phyloP scores from a whole-genome alignment of 1,140 invertebrate genomes.

The Trissolcus basalis region DNA sequence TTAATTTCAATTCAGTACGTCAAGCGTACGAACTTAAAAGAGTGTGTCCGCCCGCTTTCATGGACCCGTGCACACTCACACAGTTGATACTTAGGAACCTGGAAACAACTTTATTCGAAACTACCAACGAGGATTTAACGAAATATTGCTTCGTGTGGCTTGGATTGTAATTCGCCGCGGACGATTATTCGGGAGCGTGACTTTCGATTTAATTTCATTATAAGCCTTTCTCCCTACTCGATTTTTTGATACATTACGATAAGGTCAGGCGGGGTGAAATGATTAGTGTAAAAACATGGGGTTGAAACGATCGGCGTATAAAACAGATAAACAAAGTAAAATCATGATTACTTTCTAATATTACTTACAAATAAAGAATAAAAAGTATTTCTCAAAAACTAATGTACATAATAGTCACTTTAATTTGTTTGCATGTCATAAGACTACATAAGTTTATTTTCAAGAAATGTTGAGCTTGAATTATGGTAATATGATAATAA shows the following conservation, averaged over 20 bases:
- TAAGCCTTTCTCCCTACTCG: slow-evolving; percentile 18
- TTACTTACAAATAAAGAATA: too few relatives aligned
- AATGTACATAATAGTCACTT: too few relatives aligned
- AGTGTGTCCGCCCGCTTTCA: slow-evolving; percentile 63
- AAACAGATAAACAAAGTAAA: too few relatives aligned
- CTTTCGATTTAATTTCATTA: slow-evolving; percentile 67
- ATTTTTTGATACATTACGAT: slow-evolving; percentile 10
- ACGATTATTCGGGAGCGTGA: slow-evolving; percentile 65
- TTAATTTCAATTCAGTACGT: slow-evolving; percentile 75
- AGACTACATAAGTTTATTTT: too few relatives aligned
- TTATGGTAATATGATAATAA: too few relatives aligned
- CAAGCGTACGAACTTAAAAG: slow-evolving; percentile 65
- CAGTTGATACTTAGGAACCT: slow-evolving; percentile 48
- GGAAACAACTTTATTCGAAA: slow-evolving; percentile 68
- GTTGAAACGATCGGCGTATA: too few relatives aligned
- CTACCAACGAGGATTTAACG: slow-evolving; percentile 67
- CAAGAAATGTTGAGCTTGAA: too few relatives aligned
- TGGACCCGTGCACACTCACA: slow-evolving; percentile 55
- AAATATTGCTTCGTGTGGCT: slow-evolving; percentile 66
- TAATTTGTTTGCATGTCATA: too few relatives aligned
- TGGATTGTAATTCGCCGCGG: slow-evolving; percentile 68
- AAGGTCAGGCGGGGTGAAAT: too few relatives aligned
- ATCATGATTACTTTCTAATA: too few relatives aligned
- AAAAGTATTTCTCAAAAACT: too few relatives aligned
- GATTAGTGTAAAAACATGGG: too few relatives aligned